Evolutionary conservation across 1,140 invertebrate genomes (phyloP), one percentile per base, ranked within the genome.

Genomic region (Cydia amplana): DNA sequence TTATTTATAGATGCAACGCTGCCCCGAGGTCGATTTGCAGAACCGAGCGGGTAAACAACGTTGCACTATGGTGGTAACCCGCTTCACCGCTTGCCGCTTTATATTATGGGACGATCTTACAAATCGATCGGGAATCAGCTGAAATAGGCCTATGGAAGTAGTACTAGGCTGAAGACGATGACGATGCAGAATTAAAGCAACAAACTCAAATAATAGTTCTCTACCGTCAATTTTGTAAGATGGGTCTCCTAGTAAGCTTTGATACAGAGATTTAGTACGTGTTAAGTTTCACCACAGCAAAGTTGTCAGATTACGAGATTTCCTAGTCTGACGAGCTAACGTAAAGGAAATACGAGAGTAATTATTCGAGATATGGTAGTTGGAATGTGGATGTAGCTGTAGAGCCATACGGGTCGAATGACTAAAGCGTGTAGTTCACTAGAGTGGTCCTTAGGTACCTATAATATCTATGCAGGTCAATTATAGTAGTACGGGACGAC

Each of bases 1-100:
- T 85, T 91, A 92, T 92, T 92, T 92, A 92, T 92, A 92, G 89
- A 92, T 83, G 83, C 82, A 89, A 88, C 84, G 82, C 83, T 80
- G 85, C 77, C 80, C 75, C 78, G 84, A 84, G 79, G 82, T 83
- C 85, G 87, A 88, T 90, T 91, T 91, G 89, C 91, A 89, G 89
- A 90, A 88, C 81, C 74, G 78, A 82, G 85, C 82, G 80, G 77
- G 84, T 90, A 88, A 89, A 92, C 86, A 90, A 80, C 82, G 82
- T 88, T 80, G 82, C 81, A 87, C 80, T 67, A 84, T 80, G 82
- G 85, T 70, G 67, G 74, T 77, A n/a, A 51, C 49, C n/a, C 49
- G 55, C 55, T 60, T 12, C 18, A n/a, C n/a, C 49, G 55, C 55
- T 60, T 12, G 20, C 55, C 18, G 55, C 18, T 60, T 60, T 60